Evolutionary conservation across 2,797 vertebrate species (phyloP).

Genomic region (Alca torda): DNA sequence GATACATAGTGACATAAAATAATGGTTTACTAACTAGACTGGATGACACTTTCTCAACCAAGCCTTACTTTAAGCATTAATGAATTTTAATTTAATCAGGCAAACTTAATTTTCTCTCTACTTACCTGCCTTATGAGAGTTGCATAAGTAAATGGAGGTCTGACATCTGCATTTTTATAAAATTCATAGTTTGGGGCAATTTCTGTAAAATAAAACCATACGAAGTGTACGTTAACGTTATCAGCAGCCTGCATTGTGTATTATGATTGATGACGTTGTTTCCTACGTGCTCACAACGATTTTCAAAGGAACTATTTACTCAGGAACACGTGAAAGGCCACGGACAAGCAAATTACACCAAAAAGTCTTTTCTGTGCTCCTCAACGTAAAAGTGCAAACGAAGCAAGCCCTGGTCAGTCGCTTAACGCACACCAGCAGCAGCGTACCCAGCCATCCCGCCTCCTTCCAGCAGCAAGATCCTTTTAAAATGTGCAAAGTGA

Average conservation of each 20-base stretch:
- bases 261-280: conserved; percentile 22
- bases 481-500: conserved; percentile 45
- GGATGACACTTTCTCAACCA: conserved; percentile 75
- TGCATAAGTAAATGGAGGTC: conserved; percentile 99
- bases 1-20: conserved; percentile 88
- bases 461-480: conserved; percentile 25
- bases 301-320: conserved; percentile 50
- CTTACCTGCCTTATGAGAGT: conserved; percentile 99
- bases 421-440: neutral
- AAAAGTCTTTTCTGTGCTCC: conserved; percentile 45
- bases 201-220: conserved; percentile 90
- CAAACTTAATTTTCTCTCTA: conserved; percentile 90
- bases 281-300: conserved; percentile 33
- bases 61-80: conserved; percentile 86
- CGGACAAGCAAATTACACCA: conserved; percentile 40
- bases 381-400: conserved; percentile 4
- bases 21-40: conserved; percentile 88
- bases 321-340: conserved; percentile 9
- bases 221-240: conserved; percentile 75
- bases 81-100: conserved; percentile 93
- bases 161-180: conserved; percentile 99
- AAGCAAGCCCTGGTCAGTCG: conserved; percentile 5
- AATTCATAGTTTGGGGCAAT: conserved; percentile 99
- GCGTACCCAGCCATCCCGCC: conserved; percentile 16
- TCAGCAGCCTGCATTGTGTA: neutral